Evolutionary conservation across 2,113 vertebrate genomes (phyloP), one percentile per base, ranked within the genome.

Genomic region (Neotragus moschatus): DNA sequence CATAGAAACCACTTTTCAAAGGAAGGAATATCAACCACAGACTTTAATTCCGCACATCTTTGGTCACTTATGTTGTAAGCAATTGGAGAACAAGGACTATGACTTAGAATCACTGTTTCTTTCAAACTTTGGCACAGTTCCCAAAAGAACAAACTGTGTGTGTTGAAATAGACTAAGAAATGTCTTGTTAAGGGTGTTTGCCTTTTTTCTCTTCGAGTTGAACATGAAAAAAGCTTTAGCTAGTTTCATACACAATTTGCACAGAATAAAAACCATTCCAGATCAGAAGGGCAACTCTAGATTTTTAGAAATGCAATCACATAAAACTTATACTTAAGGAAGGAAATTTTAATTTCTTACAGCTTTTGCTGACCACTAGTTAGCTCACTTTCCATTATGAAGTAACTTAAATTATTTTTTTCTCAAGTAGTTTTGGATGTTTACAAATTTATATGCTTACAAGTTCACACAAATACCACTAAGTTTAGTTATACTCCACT

Each of bases 331-430:
- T 36, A 17, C 26, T 47, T 88, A 15, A 58, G 70, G 39, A 91
- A 56, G 53, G 51, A 88, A 91, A 97, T 70, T 89, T 91, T 66
- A 95, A 91, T 84, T 97, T 88, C 51, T 75, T 55, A 86, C 45
- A 86, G 63, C 43, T 70, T 84, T 33, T 81, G 53, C 88, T 82
- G 49, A 5, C 55, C 16, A 92, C 43, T 51, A 58, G 58, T 47
- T 92, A 80, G 36, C 49, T 96, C 51, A 61, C 5, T 89, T 96
- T 93, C 17, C 60, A 77, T 86, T 85, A 93, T 88, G 82, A 90
- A 33, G 4, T 39, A 80, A 90, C 39, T 49, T 92, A 79, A 77
- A 88, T 58, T 80, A 95, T 56, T 90, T 92, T 79, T 51, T 97
- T 89, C 86, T 93, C 58, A 94, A 94, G 56, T 75, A 80, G 88